Evolutionary conservation across 1,140 invertebrate species (phyloP), one percentile per base, ranked within the genome.

Genomic region (Drosophila dunni): DNA sequence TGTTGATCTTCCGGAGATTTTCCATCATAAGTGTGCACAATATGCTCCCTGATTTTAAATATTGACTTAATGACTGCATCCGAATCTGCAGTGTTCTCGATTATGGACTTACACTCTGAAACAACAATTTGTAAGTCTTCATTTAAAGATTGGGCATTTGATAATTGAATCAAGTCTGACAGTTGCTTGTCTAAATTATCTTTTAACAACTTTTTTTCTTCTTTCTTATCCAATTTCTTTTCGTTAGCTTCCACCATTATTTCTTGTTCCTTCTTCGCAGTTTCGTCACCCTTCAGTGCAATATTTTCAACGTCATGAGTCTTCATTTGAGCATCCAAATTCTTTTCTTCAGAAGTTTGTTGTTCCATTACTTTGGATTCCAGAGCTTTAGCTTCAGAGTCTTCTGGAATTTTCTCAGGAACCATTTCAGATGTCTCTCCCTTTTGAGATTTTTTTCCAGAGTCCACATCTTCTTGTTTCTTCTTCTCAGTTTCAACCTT

Each of bases 21-120:
- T 4, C 77, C 75, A 56, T 91, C 83, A 48, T 90, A 91, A 0
- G 90, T 91, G 11, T 91, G 86, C 17, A 91, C 86, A 45, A 91
- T 91, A 15, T 89, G 79, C 17, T 91, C 90, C 29, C 72, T 75
- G 7, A 91, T 15, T 36, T 91, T 90, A 7, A 91, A 91, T 38
- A 91, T 69, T 1, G 61, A 62, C 44, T 91, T 91, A 5, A 67
- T 44, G 1, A 85, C 53, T 42, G 68, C 71, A 2, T 77, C 67
- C 1, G 7, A 10, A 45, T 89, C 64, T 29, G 65, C 34, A 0
- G 79, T n/a, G 36, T 81, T 76, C 17, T 81, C 72, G 0, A 88
- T 44, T 40, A 82, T 54, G 36, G 78, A 54, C 29, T 81, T 74
- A 29, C 69, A 36, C 3, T 85, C 71, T 4, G 40, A 29, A 9